These are phyloP conservation scores for Plecotus auritus DNA, from an alignment of 2,113 vertebrate species.

Conservation along the genomic window DNA sequence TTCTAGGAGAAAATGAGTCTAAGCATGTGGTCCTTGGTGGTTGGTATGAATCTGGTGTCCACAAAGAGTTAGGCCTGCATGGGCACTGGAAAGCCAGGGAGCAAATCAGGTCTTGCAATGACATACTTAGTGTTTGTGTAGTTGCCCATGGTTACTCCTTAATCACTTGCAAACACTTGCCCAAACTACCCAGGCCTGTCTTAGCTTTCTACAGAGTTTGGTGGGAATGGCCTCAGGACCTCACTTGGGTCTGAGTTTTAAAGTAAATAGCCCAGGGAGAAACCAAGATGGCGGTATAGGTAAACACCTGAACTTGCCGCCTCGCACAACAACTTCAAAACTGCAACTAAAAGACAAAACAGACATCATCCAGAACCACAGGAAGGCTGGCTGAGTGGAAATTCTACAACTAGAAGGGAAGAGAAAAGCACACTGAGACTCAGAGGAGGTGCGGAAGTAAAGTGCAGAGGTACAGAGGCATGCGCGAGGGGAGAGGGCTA, in stretches of 20 bases:
- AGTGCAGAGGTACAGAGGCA: no score
- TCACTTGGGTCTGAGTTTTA: not conserved
- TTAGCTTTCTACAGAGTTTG: not conserved
- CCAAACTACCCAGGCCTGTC: not conserved
- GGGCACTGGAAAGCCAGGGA: not conserved
- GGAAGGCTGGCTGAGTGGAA: no score
- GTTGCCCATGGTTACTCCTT: not conserved
- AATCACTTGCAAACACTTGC: not conserved
- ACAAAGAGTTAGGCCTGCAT: not conserved
- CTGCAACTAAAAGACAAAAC: no score
- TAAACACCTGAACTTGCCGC: no score
- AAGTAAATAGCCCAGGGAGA: not conserved
- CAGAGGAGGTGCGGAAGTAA: no score
- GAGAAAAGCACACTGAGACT: no score
- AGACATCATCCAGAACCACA: no score
- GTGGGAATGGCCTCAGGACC: not conserved
- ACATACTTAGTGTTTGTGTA: not conserved
- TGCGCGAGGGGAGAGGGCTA: no score
- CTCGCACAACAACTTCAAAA: no score
- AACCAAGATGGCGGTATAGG: no score
- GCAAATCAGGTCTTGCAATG: not conserved
- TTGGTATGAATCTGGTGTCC: not conserved
- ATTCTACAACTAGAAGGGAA: no score
- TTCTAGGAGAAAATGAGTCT: not conserved
- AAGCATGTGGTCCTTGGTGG: not conserved